These are phyloP conservation scores for Eonycteris spelaea DNA, from an alignment of 2,113 vertebrate genomes.

Conservation along the genomic window DNA sequence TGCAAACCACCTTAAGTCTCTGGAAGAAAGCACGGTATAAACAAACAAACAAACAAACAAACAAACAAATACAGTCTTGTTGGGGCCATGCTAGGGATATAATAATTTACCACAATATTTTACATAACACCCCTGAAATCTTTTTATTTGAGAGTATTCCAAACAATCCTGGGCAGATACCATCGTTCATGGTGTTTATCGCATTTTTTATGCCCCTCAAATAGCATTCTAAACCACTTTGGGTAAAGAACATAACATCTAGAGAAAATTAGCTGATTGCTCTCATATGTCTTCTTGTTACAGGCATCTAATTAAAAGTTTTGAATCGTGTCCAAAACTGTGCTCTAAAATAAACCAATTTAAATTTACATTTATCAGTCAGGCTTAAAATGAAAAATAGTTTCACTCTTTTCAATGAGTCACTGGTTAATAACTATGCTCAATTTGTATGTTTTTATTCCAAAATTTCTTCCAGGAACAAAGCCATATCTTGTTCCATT, in stretches of 20 bases:
- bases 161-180: slow-evolving; percentile 13
- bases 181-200: slow-evolving; percentile 26
- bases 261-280: slow-evolving; percentile 64
- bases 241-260: slow-evolving; percentile 60
- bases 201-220: slow-evolving; percentile 56
- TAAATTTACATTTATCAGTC: slow-evolving; percentile 67
- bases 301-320: slow-evolving; percentile 70
- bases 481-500: neutral
- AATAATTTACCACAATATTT: slow-evolving; percentile 36
- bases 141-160: slow-evolving; percentile 40
- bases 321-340: slow-evolving; percentile 61
- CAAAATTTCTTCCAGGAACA: slow-evolving; percentile 68
- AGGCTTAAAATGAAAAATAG: slow-evolving; percentile 61
- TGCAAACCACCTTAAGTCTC: slow-evolving; percentile 13
- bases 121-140: neutral
- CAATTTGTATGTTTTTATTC: slow-evolving; percentile 61
- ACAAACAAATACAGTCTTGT: neutral
- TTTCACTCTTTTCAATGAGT: slow-evolving; percentile 52
- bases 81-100: neutral
- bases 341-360: slow-evolving; percentile 68
- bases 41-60: slow-evolving; percentile 40
- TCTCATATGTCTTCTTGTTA: slow-evolving; percentile 64
- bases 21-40: neutral
- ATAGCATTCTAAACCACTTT: slow-evolving; percentile 65
- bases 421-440: slow-evolving; percentile 46